Base-by-base conservation (phyloP, 2,113 vertebrate genomes). In the Plestiodon gilberti region DNA sequence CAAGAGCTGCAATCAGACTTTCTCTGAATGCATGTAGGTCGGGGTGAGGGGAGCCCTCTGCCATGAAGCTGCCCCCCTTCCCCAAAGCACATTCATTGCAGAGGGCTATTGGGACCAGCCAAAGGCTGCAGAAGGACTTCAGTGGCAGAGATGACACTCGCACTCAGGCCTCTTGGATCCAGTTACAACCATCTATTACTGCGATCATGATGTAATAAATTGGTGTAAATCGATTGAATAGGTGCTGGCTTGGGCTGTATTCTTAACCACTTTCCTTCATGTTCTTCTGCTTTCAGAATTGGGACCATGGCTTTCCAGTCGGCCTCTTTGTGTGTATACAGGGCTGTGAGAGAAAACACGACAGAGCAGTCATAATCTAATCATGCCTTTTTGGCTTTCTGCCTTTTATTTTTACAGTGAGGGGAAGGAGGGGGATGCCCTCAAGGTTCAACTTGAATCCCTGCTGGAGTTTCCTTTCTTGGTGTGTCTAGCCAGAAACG, bases 311-410 rank as follows among this genome's bases (percentile, higher is more conserved):
- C 94, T 95, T 94, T 92, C 92, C 88, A 95, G 94, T 73, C 40
- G 92, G 93, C 90, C 52, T 82, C 89, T 95, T 94, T 84, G 91
- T 94, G 67, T 81, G 77, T 89, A 94, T 93, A 81, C 91, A 93
- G 91, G 90, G 90, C 77, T 94, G 95, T 87, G 93, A 94, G 96
- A 96, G 94, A 94, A 95, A 96, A 96, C 90, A 94, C 92, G 95
- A 92, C 91, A 77, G 92, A 87, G 75, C 83, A 93, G 93, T 93
- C 93, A 92, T 95, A 95, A 95, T 93, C 95, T 96, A 94, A 93
- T 93, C 93, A 83, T 88, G 94, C 91, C 94, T 94, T 94, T 94
- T 94, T 96, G 96, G 95, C 95, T 96, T 95, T 93, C 90, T 96
- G 95, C 95, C 95, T 94, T 85, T 95, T 95, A 89, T 92, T 95